Conservation (phyloP, 1,140 invertebrate genomes). For the Oppia nitens region DNA sequence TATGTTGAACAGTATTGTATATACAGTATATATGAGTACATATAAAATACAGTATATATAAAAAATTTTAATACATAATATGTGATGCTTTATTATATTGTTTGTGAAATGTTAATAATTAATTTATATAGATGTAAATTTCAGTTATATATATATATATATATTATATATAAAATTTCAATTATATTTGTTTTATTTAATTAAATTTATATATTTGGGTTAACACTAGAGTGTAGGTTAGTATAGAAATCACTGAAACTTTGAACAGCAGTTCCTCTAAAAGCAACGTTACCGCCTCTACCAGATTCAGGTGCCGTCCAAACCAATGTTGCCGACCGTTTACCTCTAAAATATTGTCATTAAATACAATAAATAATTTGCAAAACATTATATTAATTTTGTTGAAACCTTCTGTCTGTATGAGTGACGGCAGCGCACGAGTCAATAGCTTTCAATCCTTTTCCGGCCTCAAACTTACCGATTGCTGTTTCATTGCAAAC, state of each 20-base stretch:
- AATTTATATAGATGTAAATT: too few relatives aligned
- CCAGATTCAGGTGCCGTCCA: slow-evolving; percentile 36
- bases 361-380: neutral
- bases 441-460: slow-evolving; percentile 49
- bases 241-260: slow-evolving; percentile 16
- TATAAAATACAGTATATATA: too few relatives aligned
- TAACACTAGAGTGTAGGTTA: neutral
- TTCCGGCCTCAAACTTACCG: slow-evolving; percentile 46
- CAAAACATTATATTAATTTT: neutral
- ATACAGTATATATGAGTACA: too few relatives aligned
- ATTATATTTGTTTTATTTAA: too few relatives aligned
- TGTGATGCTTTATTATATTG: too few relatives aligned
- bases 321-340: slow-evolving; percentile 51
- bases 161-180: too few relatives aligned
- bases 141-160: too few relatives aligned
- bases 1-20: too few relatives aligned
- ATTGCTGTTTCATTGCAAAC: slow-evolving; percentile 27
- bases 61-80: too few relatives aligned
- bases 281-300: neutral
- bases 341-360: slow-evolving; percentile 38
- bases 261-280: slow-evolving; percentile 17
- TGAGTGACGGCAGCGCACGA: slow-evolving; percentile 62
- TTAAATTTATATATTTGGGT: neutral
- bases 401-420: slow-evolving; percentile 45
- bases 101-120: too few relatives aligned